Percentiles rank a stretch among this genome's conserved stretches.
phyloP scores from a whole-genome alignment of 2,888 invertebrate species.

The Pandemis corylana region DNA sequence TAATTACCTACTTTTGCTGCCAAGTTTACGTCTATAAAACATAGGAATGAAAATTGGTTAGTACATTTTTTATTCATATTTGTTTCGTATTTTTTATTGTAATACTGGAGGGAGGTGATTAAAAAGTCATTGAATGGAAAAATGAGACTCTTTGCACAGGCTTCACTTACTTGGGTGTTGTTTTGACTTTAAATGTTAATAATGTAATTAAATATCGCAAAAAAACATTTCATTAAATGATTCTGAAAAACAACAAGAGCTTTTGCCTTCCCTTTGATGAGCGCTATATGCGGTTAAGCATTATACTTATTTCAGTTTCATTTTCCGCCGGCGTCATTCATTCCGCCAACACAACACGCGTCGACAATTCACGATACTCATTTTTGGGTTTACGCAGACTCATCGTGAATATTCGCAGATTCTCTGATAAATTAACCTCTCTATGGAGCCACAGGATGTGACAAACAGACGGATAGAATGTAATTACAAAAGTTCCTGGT shows the following conservation, averaged over 20 bases:
- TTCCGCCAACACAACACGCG: neutral
- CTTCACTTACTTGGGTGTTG: no score
- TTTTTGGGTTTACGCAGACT: conserved; percentile 3
- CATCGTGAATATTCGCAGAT: conserved; percentile 17
- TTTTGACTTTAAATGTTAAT: neutral
- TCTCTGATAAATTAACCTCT: conserved; percentile 24
- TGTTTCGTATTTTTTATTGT: no score
- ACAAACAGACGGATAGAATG: conserved; percentile 32
- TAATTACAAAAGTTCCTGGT: conserved; percentile 38
- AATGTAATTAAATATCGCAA: neutral
- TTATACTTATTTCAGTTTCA: neutral
- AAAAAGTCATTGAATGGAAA: no score
- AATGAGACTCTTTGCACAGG: no score
- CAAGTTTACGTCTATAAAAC: no score
- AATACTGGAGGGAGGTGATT: no score
- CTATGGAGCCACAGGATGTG: conserved; percentile 20
- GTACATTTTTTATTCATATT: no score
- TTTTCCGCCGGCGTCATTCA: neutral
- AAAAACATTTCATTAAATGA: neutral
- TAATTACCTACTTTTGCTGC: no score
- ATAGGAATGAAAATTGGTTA: no score
- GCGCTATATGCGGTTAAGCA: neutral
- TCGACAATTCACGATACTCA: neutral
- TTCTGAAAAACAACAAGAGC: neutral
- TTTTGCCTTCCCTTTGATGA: neutral